Conservation (phyloP, 1,140 invertebrate genomes). For the Oncopeltus fasciatus region DNA sequence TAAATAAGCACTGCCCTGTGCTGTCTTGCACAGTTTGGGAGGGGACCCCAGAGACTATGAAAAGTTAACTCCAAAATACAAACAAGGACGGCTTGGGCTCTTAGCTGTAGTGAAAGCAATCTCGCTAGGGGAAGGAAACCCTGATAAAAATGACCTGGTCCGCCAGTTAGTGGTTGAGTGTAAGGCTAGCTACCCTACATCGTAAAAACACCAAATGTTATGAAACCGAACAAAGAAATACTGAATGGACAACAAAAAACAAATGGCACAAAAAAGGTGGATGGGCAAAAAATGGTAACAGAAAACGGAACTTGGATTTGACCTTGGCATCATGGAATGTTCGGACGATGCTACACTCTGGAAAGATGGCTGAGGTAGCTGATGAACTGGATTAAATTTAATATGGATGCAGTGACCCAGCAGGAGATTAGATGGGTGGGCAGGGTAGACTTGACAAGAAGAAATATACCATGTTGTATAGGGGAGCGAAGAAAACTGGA, state of each 20-base stretch:
- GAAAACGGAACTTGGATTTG: not conserved
- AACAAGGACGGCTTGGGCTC: not conserved
- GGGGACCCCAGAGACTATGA: not conserved
- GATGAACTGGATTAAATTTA: slow-evolving; percentile 12
- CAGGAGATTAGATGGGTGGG: slow-evolving; percentile 17
- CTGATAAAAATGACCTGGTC: not conserved
- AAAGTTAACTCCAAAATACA: not conserved
- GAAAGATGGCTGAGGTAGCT: slow-evolving; percentile 17
- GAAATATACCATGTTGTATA: slow-evolving; percentile 12
- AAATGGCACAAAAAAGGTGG: no score
- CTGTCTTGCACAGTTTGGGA: not conserved
- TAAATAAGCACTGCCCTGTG: not conserved
- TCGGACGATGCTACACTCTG: slow-evolving; percentile 1
- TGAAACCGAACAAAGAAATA: no score
- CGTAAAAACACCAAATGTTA: no score
- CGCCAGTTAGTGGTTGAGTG: not conserved
- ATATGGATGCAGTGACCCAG: slow-evolving; percentile 8
- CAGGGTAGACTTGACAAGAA: slow-evolving; percentile 13
- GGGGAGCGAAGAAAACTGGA: slow-evolving; percentile 4
- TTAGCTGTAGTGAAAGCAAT: not conserved
- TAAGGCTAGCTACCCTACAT: not conserved
- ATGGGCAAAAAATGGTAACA: not conserved
- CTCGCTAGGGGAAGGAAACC: not conserved
- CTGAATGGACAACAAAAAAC: no score
- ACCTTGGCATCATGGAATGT: slow-evolving; percentile 15